These are phyloP conservation scores for Mallotus villosus DNA, from an alignment of 2,797 vertebrate species.

Conservation along the genomic window DNA sequence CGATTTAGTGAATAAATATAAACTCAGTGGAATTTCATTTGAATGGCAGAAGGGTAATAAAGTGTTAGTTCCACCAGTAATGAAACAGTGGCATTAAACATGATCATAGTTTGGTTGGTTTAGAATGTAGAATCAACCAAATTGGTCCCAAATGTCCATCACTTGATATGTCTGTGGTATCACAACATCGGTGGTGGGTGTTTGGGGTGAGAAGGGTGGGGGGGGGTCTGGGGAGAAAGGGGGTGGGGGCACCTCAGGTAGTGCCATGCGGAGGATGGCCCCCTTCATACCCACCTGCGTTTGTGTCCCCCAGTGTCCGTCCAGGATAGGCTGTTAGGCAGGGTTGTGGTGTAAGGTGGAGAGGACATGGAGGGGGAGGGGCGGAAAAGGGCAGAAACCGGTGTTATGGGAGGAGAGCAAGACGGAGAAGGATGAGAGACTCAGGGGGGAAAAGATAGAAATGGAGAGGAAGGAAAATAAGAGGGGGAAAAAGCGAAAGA, in stretches of 20 bases:
- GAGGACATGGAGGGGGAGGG: constrained; percentile 39
- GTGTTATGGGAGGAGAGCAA: constrained; percentile 28
- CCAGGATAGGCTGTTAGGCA: constrained; percentile 91
- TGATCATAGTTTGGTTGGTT: neutral
- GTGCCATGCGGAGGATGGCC: constrained; percentile 76
- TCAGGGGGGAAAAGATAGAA: constrained; percentile 22
- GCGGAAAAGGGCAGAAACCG: constrained; percentile 2
- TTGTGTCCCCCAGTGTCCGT: constrained; percentile 88
- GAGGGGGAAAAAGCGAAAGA: constrained; percentile 39
- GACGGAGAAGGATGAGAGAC: constrained; percentile 42
- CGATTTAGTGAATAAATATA: no score
- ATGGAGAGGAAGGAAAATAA: constrained; percentile 30
- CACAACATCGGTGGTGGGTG: neutral
- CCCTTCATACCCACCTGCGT: constrained; percentile 87
- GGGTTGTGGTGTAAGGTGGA: constrained; percentile 37
- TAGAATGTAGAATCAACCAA: neutral
- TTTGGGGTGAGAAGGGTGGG: constrained; percentile 1
- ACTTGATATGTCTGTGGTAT: neutral
- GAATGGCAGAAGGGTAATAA: constrained; percentile 2
- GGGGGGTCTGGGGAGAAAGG: constrained; percentile 29
- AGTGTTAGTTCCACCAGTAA: neutral
- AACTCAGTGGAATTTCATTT: no score
- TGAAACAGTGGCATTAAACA: constrained; percentile 4
- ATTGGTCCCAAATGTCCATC: constrained; percentile 1
- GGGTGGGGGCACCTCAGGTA: constrained; percentile 69